Evolutionary conservation across 2,113 vertebrate genomes (phyloP).

Genomic region (Caranx ignobilis): DNA sequence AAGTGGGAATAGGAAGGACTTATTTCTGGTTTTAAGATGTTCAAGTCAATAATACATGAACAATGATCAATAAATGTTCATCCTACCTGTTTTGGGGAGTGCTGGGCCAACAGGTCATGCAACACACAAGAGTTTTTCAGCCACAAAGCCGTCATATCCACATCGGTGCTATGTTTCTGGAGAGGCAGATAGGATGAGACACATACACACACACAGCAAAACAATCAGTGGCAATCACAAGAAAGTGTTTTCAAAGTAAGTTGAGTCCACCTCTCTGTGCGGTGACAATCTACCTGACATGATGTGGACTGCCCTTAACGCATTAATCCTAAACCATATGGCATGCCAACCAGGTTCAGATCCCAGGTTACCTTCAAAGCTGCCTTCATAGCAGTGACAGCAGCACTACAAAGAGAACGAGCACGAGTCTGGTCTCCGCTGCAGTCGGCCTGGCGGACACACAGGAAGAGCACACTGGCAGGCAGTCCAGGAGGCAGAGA

Average conservation of each 20-base stretch:
- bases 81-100: constrained; percentile 74
- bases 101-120: constrained; percentile 84
- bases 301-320: constrained; percentile 25
- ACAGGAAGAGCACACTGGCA: constrained; percentile 84
- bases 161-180: constrained; percentile 82
- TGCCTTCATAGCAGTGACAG: constrained; percentile 80
- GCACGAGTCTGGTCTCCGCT: constrained; percentile 65
- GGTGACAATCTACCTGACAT: constrained; percentile 23
- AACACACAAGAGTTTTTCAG: constrained; percentile 83
- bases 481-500: constrained; percentile 78
- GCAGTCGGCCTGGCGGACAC: constrained; percentile 81
- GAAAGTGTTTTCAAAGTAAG: constrained; percentile 48
- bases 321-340: constrained; percentile 45
- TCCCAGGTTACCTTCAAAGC: constrained; percentile 83
- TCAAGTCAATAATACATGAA: background rate
- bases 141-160: constrained; percentile 81
- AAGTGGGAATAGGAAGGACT: background rate
- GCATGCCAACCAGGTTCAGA: background rate
- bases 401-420: constrained; percentile 68
- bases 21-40: background rate
- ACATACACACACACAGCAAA: constrained; percentile 12
- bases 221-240: background rate
- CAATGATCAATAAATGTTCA: background rate
- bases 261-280: background rate
- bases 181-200: background rate